Conservation (phyloP, 53 echinoderm and acorn worm genomes). For the Paracentrotus lividus region DNA sequence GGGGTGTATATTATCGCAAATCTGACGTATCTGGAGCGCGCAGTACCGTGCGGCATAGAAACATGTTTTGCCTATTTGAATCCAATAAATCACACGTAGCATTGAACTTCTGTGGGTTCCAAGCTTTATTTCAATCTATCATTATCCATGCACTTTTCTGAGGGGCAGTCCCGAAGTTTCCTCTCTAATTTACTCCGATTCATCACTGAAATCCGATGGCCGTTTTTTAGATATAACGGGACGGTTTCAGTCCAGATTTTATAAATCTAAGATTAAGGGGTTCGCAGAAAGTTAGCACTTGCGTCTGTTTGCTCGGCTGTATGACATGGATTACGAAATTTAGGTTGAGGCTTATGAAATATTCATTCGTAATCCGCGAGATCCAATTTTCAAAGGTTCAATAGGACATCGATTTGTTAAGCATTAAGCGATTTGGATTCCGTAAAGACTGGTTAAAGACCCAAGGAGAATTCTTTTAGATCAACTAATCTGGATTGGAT, state of each 20-base stretch:
- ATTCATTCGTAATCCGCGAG: neutral
- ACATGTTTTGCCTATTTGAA: constrained; percentile 57
- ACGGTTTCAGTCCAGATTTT: constrained; percentile 24
- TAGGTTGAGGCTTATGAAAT: neutral
- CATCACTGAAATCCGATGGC: constrained; percentile 24
- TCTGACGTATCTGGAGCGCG: constrained; percentile 64
- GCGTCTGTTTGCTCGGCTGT: neutral
- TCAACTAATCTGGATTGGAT: neutral
- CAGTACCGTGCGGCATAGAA: constrained; percentile 65
- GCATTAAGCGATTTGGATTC: neutral
- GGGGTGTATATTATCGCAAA: constrained; percentile 64
- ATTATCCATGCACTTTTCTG: constrained; percentile 35
- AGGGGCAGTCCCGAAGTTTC: neutral
- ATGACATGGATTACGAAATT: neutral
- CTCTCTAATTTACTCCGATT: constrained; percentile 35
- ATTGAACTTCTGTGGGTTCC: constrained; percentile 18
- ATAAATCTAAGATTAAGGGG: constrained; percentile 41
- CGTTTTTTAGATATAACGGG: constrained; percentile 3
- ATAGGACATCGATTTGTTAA: neutral
- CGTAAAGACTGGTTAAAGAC: neutral
- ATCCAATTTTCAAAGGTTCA: neutral
- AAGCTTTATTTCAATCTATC: constrained; percentile 20
- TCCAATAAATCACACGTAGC: constrained; percentile 58
- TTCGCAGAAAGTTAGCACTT: constrained; percentile 42
- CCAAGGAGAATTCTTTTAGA: neutral